phyloP scores from a whole-genome alignment of 35 echinoderm and acorn worm genomes.

The Holothuria glaberrima region DNA sequence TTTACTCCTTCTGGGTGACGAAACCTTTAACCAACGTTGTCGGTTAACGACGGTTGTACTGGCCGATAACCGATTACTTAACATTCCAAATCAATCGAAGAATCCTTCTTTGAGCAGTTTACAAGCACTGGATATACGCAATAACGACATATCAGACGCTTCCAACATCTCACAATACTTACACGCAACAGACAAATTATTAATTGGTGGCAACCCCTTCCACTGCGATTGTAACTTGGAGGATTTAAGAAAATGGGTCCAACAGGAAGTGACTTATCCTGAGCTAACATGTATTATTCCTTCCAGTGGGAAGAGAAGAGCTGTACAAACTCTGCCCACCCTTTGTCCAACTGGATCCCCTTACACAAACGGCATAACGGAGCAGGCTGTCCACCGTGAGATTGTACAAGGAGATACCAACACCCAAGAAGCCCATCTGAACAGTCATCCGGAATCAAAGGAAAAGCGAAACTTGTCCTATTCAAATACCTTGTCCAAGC shows the following conservation, averaged over 20 bases:
- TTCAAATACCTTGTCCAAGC: too few species aligned
- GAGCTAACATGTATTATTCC: too few species aligned
- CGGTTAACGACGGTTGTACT: background rate
- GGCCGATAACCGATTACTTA: background rate
- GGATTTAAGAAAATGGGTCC: background rate
- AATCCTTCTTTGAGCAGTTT: background rate
- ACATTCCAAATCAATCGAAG: background rate
- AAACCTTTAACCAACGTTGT: background rate
- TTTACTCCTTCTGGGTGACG: too few species aligned
- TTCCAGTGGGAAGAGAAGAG: too few species aligned
- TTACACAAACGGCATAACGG: too few species aligned
- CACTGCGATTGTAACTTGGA: constrained; percentile 18
- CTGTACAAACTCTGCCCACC: too few species aligned
- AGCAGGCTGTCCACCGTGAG: too few species aligned
- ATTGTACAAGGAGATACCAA: too few species aligned
- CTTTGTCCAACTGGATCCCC: too few species aligned
- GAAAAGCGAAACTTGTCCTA: too few species aligned
- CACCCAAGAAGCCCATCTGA: too few species aligned
- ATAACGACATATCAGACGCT: constrained; percentile 10
- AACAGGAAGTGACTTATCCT: background rate
- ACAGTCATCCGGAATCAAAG: too few species aligned
- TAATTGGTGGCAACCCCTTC: constrained; percentile 18
- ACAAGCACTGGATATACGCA: constrained; percentile 11
- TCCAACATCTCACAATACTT: constrained; percentile 5
- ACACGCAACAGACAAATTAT: background rate